phyloP scores from a whole-genome alignment of 2,113 vertebrate genomes.

The Strix aluco region DNA sequence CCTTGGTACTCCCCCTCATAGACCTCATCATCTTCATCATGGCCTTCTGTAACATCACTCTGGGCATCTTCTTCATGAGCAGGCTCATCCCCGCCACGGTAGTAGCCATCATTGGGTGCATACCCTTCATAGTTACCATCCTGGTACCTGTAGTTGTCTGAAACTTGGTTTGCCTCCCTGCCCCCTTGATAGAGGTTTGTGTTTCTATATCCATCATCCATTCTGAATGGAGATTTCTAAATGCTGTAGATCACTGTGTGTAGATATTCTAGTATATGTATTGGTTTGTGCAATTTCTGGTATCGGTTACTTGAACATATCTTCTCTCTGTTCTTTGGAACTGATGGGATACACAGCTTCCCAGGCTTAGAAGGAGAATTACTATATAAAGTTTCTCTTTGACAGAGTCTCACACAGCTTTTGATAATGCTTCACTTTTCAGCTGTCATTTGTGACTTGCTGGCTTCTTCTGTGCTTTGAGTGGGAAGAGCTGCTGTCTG shows the following conservation, averaged over 20 bases:
- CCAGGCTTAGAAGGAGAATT: background rate
- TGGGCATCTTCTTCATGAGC: slow-evolving; percentile 87
- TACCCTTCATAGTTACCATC: slow-evolving; percentile 81
- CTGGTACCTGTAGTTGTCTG: slow-evolving; percentile 77
- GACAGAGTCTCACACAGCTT: slow-evolving; percentile 13
- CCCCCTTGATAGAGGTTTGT: slow-evolving; percentile 76
- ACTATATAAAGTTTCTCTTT: background rate
- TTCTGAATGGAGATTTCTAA: slow-evolving; percentile 38
- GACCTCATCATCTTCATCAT: slow-evolving; percentile 94
- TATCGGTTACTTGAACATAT: slow-evolving; percentile 4
- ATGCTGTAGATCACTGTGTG: background rate
- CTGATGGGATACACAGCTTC: background rate
- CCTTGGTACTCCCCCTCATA: slow-evolving; percentile 99
- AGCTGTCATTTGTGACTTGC: slow-evolving; percentile 24
- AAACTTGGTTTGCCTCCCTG: slow-evolving; percentile 60
- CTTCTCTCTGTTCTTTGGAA: background rate
- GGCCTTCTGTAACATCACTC: slow-evolving; percentile 94
- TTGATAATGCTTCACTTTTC: slow-evolving; percentile 28
- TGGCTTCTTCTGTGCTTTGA: slow-evolving; percentile 27
- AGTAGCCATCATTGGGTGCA: slow-evolving; percentile 74
- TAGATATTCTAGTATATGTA: background rate
- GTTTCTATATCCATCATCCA: slow-evolving; percentile 86
- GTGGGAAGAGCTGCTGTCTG: slow-evolving; percentile 7
- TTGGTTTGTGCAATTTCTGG: background rate
- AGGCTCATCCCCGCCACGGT: slow-evolving; percentile 76